phyloP scores from a whole-genome alignment of 1,140 invertebrate genomes.

The Lepidotrigona ventralis region DNA sequence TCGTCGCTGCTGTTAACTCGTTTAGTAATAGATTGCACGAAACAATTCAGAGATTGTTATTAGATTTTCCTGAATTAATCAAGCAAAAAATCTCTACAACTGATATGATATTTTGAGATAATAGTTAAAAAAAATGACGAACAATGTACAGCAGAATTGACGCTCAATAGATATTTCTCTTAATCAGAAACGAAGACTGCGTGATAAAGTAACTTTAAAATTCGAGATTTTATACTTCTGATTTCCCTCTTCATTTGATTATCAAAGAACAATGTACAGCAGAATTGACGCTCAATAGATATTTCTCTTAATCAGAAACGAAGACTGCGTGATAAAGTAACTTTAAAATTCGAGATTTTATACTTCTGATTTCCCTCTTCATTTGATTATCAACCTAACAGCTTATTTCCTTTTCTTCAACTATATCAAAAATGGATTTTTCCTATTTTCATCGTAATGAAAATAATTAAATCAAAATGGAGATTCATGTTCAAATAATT shows the following conservation, averaged over 20 bases:
- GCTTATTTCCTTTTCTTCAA: background rate
- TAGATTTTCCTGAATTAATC: background rate
- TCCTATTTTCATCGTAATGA: no score
- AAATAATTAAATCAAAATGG: no score
- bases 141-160: no score
- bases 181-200: background rate
- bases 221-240: background rate
- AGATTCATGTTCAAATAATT: no score
- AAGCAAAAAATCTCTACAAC: no score
- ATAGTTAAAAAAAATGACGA: no score
- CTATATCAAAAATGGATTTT: background rate
- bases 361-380: background rate
- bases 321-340: background rate
- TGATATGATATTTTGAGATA: no score
- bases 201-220: background rate
- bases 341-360: background rate
- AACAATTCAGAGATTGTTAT: background rate
- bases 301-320: background rate
- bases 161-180: background rate
- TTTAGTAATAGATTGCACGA: no score
- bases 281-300: background rate
- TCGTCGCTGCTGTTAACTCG: background rate
- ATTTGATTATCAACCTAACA: background rate
- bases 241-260: rapidly evolving
- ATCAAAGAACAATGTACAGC: no score